Percentiles rank a stretch among this genome's conserved stretches.
phyloP scores from a whole-genome alignment of 2,113 vertebrate genomes.

The Suncus etruscus region DNA sequence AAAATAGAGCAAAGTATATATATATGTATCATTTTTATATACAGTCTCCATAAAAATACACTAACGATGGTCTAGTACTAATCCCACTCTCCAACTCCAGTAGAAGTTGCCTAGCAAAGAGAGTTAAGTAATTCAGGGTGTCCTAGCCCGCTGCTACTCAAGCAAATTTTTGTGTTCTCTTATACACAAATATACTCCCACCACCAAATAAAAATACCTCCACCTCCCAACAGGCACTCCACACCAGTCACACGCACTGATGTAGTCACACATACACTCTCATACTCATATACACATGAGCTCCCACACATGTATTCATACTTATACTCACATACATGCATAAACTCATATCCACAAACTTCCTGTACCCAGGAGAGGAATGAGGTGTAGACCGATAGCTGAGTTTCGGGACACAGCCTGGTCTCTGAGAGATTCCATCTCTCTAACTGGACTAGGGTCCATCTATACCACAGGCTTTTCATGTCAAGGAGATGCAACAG shows the following conservation, averaged over 20 bases:
- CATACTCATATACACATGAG: not conserved
- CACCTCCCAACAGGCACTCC: not conserved
- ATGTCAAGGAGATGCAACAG: not conserved
- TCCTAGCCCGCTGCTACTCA: slow-evolving; percentile 50
- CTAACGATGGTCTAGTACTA: slow-evolving; percentile 80
- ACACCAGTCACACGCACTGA: not conserved
- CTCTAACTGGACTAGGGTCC: slow-evolving; percentile 23
- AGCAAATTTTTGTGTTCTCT: slow-evolving; percentile 37
- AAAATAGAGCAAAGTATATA: slow-evolving; percentile 89
- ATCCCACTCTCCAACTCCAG: slow-evolving; percentile 65
- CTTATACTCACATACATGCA: not conserved
- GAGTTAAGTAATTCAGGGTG: slow-evolving; percentile 49
- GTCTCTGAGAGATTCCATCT: not conserved
- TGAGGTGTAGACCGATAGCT: not conserved
- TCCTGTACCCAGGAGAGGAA: slow-evolving; percentile 68
- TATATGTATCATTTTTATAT: slow-evolving; percentile 89
- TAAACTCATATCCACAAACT: not conserved
- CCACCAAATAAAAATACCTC: not conserved
- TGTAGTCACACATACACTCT: not conserved
- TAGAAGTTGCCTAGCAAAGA: slow-evolving; percentile 66
- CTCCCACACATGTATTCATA: not conserved
- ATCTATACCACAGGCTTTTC: slow-evolving; percentile 6
- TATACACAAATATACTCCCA: not conserved
- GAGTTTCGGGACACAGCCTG: not conserved
- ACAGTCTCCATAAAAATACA: slow-evolving; percentile 85